Base-by-base conservation (phyloP, 2,888 invertebrate genomes). In the Heterodera filipjevi region DNA sequence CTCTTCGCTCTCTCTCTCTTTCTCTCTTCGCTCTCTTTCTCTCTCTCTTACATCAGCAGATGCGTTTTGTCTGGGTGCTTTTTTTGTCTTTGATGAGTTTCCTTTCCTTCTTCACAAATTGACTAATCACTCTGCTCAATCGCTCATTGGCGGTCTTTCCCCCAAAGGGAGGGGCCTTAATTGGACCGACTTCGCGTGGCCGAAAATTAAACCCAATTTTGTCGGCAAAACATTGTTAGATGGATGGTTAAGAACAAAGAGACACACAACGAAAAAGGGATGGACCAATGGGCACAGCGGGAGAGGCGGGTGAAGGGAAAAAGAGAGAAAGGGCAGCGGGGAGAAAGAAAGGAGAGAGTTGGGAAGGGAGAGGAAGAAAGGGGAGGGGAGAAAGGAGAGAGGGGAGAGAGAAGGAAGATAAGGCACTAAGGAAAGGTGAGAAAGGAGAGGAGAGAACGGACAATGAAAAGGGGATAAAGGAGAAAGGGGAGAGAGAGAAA, bases 201-300 rank as follows among this genome's bases (percentile, higher is more conserved):
- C 33, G 68, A 68, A 32, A 68, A 33, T 35, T 66, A 66, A 68
- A 33, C n/a, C 59, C 35, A 68, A 68, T 68, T 68, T 68, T 68
- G 68, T 59, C 59, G 68, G 68, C 68, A 68, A 68, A 68, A 68
- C 59, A 59, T 59, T 59, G 59, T 59, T 59, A n/a, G 3, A 27
- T 8, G n/a, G n/a, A 49, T 49, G 59, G 59, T 59, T 59, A n/a
- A 27, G 59, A 59, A 59, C 59, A 59, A 59, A 59, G 59, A 59
- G 59, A 59, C n/a, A 59, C 53, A 19, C 49, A 49, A 49, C 10
- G 32, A 68, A 33, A 22, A 35, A 27, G 64, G 64, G 68, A 68
- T 5, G 33, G 68, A 27, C 68, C 68, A 35, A 32, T 68, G 68
- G 68, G 68, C 68, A 68, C 68, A 68, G 68, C 68, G 68, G 68